A percentile compares a stretch with the other conserved stretches of the same genome.
These are phyloP conservation scores for Bombus consobrinus DNA, from an alignment of 1,140 invertebrate genomes.

Conservation along the genomic window DNA sequence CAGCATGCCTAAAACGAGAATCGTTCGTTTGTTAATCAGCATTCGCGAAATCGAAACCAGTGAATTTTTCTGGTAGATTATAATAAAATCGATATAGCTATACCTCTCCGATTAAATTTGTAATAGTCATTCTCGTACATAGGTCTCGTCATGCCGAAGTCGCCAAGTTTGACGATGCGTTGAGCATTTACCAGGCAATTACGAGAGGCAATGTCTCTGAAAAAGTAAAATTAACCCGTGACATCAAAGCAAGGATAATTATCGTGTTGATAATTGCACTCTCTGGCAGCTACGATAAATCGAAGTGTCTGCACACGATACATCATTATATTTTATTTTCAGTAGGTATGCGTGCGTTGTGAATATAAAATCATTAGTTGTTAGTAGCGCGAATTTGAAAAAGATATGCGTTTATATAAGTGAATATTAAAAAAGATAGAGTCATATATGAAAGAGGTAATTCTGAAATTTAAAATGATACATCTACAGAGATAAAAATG, in stretches of 20 bases:
- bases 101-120: conserved; percentile 92
- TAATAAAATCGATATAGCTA: background rate
- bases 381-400: too few relatives aligned
- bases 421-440: too few relatives aligned
- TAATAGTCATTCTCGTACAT: conserved; percentile 95
- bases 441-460: too few relatives aligned
- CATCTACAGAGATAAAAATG: too few relatives aligned
- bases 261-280: too few relatives aligned
- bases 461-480: too few relatives aligned
- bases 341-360: too few relatives aligned
- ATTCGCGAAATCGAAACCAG: background rate
- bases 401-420: too few relatives aligned
- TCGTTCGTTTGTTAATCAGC: background rate
- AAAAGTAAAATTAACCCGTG: background rate
- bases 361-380: too few relatives aligned
- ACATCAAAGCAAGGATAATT: background rate
- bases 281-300: too few relatives aligned
- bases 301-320: too few relatives aligned
- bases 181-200: conserved; percentile 95
- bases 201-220: conserved; percentile 91
- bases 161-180: conserved; percentile 93
- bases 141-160: conserved; percentile 96
- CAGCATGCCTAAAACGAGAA: conserved; percentile 85
- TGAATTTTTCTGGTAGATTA: background rate
- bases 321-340: too few relatives aligned